phyloP scores from a whole-genome alignment of 2,113 vertebrate genomes.

The Collichthys lucidus region DNA sequence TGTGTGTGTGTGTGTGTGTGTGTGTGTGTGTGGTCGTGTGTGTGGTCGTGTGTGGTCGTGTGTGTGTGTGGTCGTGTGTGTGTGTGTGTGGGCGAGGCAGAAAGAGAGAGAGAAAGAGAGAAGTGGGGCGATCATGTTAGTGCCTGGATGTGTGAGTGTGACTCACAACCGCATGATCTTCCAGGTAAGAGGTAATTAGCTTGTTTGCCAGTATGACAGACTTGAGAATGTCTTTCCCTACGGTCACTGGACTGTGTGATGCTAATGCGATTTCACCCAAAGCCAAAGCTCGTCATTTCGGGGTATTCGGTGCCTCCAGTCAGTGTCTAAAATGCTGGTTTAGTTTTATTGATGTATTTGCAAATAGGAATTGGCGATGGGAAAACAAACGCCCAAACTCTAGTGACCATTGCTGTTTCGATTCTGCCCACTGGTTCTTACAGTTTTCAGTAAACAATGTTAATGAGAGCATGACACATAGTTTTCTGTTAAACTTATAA shows the following conservation, averaged over 20 bases:
- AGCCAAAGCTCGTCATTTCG: slow-evolving; percentile 21
- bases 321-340: slow-evolving; percentile 2
- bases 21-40: background rate
- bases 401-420: background rate
- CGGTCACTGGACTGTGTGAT: slow-evolving; percentile 45
- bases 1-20: background rate
- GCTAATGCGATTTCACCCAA: slow-evolving; percentile 42
- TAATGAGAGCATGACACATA: slow-evolving; percentile 8
- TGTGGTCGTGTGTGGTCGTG: no score
- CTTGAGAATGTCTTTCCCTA: slow-evolving; percentile 26
- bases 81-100: background rate
- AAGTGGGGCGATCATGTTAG: background rate
- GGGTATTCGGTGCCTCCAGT: background rate
- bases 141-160: slow-evolving; percentile 19
- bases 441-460: background rate
- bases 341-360: background rate
- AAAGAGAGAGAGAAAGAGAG: background rate
- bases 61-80: background rate
- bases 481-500: background rate
- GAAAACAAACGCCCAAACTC: background rate
- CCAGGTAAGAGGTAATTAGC: slow-evolving; percentile 68
- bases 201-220: slow-evolving; percentile 45
- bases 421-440: background rate
- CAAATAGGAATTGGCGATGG: background rate
- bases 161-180: slow-evolving; percentile 56